Evolutionary conservation across 2,888 invertebrate species (phyloP).

Genomic region (Eledona agricola): DNA sequence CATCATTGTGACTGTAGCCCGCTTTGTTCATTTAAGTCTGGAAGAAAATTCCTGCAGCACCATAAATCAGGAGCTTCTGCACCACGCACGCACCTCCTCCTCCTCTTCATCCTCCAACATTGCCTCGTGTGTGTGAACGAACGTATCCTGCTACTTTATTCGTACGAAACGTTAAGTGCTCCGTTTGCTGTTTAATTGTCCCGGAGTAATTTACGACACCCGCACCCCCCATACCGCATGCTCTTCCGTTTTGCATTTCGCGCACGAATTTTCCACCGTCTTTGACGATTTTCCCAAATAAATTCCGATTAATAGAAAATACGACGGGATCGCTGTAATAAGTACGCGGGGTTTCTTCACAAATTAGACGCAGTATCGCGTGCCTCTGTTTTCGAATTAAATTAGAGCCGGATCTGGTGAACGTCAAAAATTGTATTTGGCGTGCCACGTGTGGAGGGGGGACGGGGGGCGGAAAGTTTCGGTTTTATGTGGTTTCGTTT

Average conservation of each 20-base stretch:
- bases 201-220: slow-evolving; percentile 49
- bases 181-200: slow-evolving; percentile 55
- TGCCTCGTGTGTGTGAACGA: slow-evolving; percentile 36
- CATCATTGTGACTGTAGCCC: too few relatives aligned
- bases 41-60: too few relatives aligned
- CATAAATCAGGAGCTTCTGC: slow-evolving; percentile 49
- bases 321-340: slow-evolving; percentile 55
- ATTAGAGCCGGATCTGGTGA: slow-evolving; percentile 62
- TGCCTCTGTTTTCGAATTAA: slow-evolving; percentile 60
- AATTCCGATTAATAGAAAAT: slow-evolving; percentile 51
- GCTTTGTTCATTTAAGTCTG: too few relatives aligned
- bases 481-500: too few relatives aligned
- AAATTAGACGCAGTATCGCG: slow-evolving; percentile 59
- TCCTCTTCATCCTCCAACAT: too few relatives aligned
- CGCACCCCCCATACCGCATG: slow-evolving; percentile 42
- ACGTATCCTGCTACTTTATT: slow-evolving; percentile 45
- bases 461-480: too few relatives aligned
- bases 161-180: slow-evolving; percentile 47
- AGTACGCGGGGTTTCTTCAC: slow-evolving; percentile 56
- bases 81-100: slow-evolving; percentile 45
- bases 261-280: slow-evolving; percentile 20
- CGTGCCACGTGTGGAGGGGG: too few relatives aligned
- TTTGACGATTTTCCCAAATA: slow-evolving; percentile 34
- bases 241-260: slow-evolving; percentile 37
- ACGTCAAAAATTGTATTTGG: slow-evolving; percentile 60